Evolutionary conservation across 2,113 vertebrate genomes (phyloP).

Genomic region (Falco punctatus): DNA sequence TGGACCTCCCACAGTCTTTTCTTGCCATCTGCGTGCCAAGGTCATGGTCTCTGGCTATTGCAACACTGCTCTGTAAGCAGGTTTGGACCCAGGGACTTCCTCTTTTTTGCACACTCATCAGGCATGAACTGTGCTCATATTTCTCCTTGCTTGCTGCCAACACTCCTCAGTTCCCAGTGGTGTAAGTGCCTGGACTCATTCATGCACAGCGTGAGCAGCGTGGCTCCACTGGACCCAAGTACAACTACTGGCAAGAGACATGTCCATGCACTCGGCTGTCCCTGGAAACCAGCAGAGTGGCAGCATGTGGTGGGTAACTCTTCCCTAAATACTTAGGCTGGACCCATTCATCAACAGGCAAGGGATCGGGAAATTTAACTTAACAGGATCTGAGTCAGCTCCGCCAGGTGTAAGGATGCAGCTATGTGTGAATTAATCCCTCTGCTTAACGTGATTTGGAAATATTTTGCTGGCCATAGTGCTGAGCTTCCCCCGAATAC

Average conservation of each 20-base stretch:
- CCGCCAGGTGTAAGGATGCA: not conserved
- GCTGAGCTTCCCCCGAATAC: not conserved
- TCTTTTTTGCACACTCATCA: not conserved
- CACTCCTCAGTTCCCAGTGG: fast-evolving
- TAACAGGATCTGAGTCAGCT: not conserved
- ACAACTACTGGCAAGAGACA: not conserved
- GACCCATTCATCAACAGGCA: not conserved
- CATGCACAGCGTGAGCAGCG: fast-evolving
- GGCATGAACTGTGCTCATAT: not conserved
- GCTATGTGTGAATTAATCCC: not conserved
- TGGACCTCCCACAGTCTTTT: not conserved
- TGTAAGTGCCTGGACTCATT: not conserved
- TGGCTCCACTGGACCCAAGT: not conserved
- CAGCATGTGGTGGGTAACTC: not conserved
- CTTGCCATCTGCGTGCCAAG: not conserved
- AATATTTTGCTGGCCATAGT: not conserved
- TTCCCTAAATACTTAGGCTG: not conserved
- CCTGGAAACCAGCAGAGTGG: not conserved
- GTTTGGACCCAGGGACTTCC: not conserved
- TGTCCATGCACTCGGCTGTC: not conserved
- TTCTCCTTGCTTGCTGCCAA: not conserved
- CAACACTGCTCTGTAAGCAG: not conserved
- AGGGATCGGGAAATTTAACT: not conserved
- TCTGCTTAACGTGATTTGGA: not conserved
- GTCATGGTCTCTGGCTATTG: not conserved